These are phyloP conservation scores for Athripsodes cinereus DNA, from an alignment of 2,888 invertebrate species.

Conservation along the genomic window DNA sequence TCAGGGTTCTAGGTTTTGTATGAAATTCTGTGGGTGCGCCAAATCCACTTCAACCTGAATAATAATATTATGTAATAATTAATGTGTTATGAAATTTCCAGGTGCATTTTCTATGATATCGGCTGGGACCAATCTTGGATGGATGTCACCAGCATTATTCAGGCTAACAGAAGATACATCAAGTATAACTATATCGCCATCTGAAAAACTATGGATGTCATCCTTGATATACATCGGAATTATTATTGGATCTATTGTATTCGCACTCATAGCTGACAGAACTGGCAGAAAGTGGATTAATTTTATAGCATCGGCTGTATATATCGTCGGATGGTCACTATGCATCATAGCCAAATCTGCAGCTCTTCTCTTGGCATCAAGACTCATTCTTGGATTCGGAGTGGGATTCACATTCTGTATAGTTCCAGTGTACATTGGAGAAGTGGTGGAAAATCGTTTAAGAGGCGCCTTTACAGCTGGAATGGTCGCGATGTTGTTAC, in stretches of 20 bases:
- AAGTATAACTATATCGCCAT: conserved; percentile 31
- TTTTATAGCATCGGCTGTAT: conserved; percentile 6
- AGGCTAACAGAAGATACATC: conserved; percentile 32
- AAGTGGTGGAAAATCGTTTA: conserved; percentile 20
- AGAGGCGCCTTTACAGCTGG: conserved; percentile 18
- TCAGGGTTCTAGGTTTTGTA: no score
- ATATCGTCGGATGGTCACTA: conserved; percentile 7
- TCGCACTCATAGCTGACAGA: conserved; percentile 4
- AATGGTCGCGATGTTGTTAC: conserved; percentile 7
- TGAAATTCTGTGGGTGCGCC: no score
- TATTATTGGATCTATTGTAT: conserved; percentile 4
- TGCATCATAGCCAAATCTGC: conserved; percentile 2
- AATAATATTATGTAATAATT: no score
- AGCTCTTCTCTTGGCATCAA: conserved; percentile 33
- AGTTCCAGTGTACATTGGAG: conserved; percentile 23
- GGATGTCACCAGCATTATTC: conserved; percentile 37
- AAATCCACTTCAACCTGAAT: no score
- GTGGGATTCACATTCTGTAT: conserved; percentile 15
- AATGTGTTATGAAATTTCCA: conserved; percentile 10
- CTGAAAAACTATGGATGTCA: conserved; percentile 35
- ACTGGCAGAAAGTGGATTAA: conserved; percentile 18
- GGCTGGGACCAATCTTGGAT: conserved; percentile 36
- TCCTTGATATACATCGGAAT: conserved; percentile 20
- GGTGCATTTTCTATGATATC: conserved; percentile 15
- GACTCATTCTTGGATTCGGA: conserved; percentile 27